phyloP scores from a whole-genome alignment of 35 echinoderm and acorn worm genomes.

The Lytechinus pictus region DNA sequence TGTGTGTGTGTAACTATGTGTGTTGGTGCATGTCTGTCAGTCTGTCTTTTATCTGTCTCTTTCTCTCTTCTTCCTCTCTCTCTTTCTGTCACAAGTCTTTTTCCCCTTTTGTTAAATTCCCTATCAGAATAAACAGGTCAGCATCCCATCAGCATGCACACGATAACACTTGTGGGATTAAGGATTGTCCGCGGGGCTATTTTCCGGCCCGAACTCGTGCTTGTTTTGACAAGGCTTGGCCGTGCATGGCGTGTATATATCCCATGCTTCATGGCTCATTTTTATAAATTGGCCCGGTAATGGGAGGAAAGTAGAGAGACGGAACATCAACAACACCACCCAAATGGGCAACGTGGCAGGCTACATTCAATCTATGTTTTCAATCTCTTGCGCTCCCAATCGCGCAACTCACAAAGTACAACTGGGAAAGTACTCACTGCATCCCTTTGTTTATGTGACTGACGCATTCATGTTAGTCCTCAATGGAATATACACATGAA shows the following conservation, averaged over 20 bases:
- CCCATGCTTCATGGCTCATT: neutral
- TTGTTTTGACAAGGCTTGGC: slow-evolving; percentile 28
- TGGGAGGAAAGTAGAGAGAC: slow-evolving; percentile 38
- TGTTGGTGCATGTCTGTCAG: neutral
- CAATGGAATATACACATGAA: neutral
- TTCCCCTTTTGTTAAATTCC: neutral
- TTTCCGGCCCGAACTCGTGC: neutral
- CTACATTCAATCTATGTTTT: neutral
- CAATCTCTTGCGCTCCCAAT: neutral
- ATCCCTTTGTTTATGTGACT: neutral
- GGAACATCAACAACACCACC: slow-evolving; percentile 15
- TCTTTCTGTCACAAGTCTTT: neutral
- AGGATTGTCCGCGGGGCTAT: slow-evolving; percentile 12
- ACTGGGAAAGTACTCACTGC: neutral
- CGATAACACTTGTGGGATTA: slow-evolving; percentile 39
- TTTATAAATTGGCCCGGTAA: slow-evolving; percentile 37
- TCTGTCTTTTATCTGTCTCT: neutral
- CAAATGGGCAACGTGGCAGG: neutral
- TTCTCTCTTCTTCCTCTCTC: neutral
- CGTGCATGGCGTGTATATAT: neutral
- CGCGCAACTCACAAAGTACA: neutral
- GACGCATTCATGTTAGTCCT: neutral
- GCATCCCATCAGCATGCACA: neutral
- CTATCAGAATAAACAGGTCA: neutral
- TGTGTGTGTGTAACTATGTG: too few species aligned